These are phyloP conservation scores for Macquaria australasica DNA, from an alignment of 2,113 vertebrate genomes.

Conservation along the genomic window DNA sequence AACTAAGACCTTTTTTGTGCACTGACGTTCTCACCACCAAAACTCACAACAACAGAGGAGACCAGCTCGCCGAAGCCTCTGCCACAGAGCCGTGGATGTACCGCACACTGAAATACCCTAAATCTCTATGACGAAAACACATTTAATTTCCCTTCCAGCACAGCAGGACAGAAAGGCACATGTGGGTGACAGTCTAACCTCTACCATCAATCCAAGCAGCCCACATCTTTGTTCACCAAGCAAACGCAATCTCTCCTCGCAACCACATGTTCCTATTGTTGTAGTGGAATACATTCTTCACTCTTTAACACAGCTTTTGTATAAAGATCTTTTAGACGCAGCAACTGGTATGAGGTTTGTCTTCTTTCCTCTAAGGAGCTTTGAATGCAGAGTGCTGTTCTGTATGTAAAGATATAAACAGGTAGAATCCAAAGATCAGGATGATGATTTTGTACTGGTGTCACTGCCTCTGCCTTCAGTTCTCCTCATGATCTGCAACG, in stretches of 20 bases:
- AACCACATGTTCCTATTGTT: conserved; percentile 59
- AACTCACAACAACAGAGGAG: conserved; percentile 26
- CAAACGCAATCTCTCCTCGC: conserved; percentile 41
- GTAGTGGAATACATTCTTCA: conserved; percentile 59
- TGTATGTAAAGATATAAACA: conserved; percentile 32
- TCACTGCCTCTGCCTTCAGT: conserved; percentile 6
- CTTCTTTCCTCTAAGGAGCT: conserved; percentile 24
- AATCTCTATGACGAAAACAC: not conserved
- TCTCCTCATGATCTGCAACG: conserved; percentile 37
- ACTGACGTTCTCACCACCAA: conserved; percentile 1
- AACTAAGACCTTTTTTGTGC: conserved; percentile 43
- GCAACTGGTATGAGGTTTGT: conserved; percentile 30
- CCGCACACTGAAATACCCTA: not conserved
- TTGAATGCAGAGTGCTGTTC: conserved; percentile 12
- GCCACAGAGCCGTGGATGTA: conserved; percentile 1
- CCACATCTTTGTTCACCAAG: conserved; percentile 34
- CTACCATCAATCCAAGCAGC: conserved; percentile 23
- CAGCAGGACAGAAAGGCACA: conserved; percentile 80
- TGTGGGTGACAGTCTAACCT: conserved; percentile 69
- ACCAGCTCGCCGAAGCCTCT: conserved; percentile 34
- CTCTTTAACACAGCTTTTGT: conserved; percentile 31
- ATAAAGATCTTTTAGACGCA: conserved; percentile 29
- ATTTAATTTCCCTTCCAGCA: conserved; percentile 28
- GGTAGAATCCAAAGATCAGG: conserved; percentile 26
- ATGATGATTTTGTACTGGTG: not conserved